Evolutionary conservation across 2,888 invertebrate species (phyloP), one percentile per base, ranked within the genome.

Genomic region (Coelopa pilipes): DNA sequence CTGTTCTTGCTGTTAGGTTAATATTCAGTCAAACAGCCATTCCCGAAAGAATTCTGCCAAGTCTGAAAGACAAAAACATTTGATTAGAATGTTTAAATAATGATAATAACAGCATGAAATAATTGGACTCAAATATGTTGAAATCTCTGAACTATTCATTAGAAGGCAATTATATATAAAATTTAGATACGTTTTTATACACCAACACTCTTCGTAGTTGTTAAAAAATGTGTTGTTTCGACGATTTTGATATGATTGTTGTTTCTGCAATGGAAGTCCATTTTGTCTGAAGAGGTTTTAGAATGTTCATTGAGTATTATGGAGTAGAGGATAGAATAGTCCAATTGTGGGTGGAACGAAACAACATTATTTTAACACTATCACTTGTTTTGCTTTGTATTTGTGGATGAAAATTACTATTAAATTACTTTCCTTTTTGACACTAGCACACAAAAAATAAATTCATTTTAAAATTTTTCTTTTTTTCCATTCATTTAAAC

Each of bases 51-150:
- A 67, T 73, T 75, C 74, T 73, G 77, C 74, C 59, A 55, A 62
- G 77, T 75, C 77, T 77, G 77, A 77, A 77, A 77, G 75, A 77
- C 77, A 77, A 77, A 74, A 77, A 76, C 73, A 73, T 74, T 74
- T 75, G 19, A 77, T 77, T 77, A 75, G 70, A 76, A 76, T 63
- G 65, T 46, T 66, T 17, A 72, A 72, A 57, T 49, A 62, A 70
- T 63, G 19, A 45, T 13, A 9, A 71, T 19, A 63, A 53, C 45
- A 53, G 49, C 12, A 53, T 10, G 60, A 47, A 63, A 62, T 15
- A 24, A 55, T 19, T 65, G 17, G 12, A 50, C n/a, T 63, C 9
- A 63, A 24, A 70, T 13, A 60, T 34, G 53, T 7, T 34, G 34
- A 34, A 7, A 34, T 34, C 34, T 34, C 53, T 13, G 17, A 65